These are phyloP conservation scores for Caenorhabditis zanzibari DNA, from an alignment of 2,888 invertebrate species.

Conservation along the genomic window DNA sequence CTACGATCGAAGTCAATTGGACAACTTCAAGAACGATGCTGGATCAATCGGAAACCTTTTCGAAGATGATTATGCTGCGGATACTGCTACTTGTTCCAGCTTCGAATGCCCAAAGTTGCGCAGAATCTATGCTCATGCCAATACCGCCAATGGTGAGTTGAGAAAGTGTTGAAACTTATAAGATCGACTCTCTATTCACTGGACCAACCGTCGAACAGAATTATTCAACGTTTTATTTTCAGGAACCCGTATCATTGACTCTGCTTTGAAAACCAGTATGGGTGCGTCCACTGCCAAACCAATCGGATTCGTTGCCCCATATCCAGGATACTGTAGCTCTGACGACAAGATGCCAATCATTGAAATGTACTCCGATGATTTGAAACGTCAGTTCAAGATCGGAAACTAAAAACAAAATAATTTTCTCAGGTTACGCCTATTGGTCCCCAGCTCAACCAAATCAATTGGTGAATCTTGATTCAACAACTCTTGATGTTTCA, in stretches of 20 bases:
- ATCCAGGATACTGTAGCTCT: slow-evolving; percentile 49
- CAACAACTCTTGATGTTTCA: background rate
- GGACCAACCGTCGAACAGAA: no score
- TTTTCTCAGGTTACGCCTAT: slow-evolving; percentile 28
- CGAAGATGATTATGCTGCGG: slow-evolving; percentile 38
- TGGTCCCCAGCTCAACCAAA: slow-evolving; percentile 36
- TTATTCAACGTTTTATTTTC: background rate
- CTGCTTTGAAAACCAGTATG: background rate
- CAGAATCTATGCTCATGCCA: slow-evolving; percentile 17
- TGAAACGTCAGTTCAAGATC: slow-evolving; percentile 16
- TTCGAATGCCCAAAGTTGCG: slow-evolving; percentile 30
- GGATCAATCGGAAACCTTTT: slow-evolving; percentile 37
- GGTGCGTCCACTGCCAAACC: background rate
- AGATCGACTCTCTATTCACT: no score
- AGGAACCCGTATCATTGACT: slow-evolving; percentile 19
- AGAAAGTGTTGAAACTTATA: background rate
- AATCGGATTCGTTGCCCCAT: slow-evolving; percentile 49
- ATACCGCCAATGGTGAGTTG: background rate
- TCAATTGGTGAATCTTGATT: slow-evolving; percentile 8
- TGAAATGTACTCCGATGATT: slow-evolving; percentile 16
- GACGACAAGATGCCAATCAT: slow-evolving; percentile 40
- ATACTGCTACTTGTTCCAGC: slow-evolving; percentile 2
- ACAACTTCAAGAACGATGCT: slow-evolving; percentile 15
- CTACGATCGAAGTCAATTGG: slow-evolving; percentile 10
- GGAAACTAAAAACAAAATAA: background rate